These are phyloP conservation scores for Rhingia campestris DNA, from an alignment of 2,888 invertebrate genomes.

Conservation along the genomic window DNA sequence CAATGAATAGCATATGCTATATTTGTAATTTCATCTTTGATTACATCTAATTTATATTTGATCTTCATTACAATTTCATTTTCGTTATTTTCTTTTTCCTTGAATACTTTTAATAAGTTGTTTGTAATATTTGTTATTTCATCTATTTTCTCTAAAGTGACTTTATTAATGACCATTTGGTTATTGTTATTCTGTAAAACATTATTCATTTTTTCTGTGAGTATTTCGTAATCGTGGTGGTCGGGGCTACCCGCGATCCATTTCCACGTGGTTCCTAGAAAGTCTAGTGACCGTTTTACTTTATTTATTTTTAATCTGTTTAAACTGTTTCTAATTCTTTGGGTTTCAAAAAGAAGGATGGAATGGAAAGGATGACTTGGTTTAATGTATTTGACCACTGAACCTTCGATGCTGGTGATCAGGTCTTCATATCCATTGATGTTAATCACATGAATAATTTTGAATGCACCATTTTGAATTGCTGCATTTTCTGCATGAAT, in stretches of 20 bases:
- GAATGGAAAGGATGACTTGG: too few species aligned
- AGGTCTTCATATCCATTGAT: too few species aligned
- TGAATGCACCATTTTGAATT: too few species aligned
- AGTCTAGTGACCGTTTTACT: not conserved
- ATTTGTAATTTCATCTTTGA: slow-evolving; percentile 48
- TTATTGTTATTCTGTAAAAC: not conserved
- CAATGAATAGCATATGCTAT: slow-evolving; percentile 46
- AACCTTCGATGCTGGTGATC: too few species aligned
- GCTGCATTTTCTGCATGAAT: too few species aligned
- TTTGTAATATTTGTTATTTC: slow-evolving; percentile 24
- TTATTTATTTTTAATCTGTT: not conserved
- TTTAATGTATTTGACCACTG: too few species aligned
- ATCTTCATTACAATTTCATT: slow-evolving; percentile 10
- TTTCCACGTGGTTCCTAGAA: not conserved
- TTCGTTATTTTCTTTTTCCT: slow-evolving; percentile 4
- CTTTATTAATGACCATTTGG: not conserved
- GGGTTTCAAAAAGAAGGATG: too few species aligned
- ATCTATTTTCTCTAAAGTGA: slow-evolving; percentile 16
- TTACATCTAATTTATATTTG: slow-evolving; percentile 38
- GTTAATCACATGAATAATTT: too few species aligned
- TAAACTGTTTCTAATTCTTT: too few species aligned
- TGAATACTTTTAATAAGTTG: not conserved
- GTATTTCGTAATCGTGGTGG: not conserved
- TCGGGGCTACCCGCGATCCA: slow-evolving; percentile 3
- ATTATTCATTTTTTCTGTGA: not conserved